These are phyloP conservation scores for Corvus moneduloides DNA, from an alignment of 2,113 vertebrate genomes.

Conservation along the genomic window DNA sequence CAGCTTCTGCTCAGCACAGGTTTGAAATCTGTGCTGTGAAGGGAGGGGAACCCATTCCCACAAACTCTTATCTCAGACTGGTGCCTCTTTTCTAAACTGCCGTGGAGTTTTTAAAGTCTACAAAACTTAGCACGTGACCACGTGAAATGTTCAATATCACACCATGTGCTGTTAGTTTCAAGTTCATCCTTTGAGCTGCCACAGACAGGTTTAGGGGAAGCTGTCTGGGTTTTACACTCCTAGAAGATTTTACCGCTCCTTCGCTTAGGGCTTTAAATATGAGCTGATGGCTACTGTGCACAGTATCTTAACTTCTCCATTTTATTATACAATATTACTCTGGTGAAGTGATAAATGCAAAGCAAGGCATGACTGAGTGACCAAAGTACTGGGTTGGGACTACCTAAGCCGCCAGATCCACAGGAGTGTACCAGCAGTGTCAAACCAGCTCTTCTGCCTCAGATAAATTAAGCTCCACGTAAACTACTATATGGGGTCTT, in stretches of 20 bases:
- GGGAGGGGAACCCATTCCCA: not conserved
- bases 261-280: constrained; percentile 3
- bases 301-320: not conserved
- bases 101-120: not conserved
- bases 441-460: not conserved
- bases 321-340: not conserved
- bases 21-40: not conserved
- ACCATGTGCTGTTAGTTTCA: not conserved
- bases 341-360: not conserved
- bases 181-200: not conserved
- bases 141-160: not conserved
- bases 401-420: not conserved
- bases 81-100: not conserved
- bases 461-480: not conserved
- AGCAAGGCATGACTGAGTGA: not conserved
- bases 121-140: not conserved
- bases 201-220: not conserved
- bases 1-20: not conserved
- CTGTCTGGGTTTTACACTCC: not conserved
- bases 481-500: not conserved
- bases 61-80: not conserved
- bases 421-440: not conserved
- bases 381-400: not conserved
- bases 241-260: not conserved
- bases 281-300: not conserved